These are phyloP conservation scores for Erpobdella octoculata DNA, from an alignment of 2,888 invertebrate species.

Conservation along the genomic window DNA sequence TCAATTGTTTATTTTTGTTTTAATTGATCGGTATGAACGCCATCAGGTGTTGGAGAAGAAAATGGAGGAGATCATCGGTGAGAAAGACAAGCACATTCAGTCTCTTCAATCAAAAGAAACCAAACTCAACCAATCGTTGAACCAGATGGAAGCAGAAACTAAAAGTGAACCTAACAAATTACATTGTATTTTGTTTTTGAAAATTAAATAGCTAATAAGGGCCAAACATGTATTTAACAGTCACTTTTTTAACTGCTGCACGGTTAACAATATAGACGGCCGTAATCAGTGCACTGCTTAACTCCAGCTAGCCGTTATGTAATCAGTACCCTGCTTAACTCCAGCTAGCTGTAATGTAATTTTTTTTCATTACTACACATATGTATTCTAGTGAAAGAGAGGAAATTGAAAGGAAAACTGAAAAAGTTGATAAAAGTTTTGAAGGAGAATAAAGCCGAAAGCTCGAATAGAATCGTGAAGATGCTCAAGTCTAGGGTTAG, in stretches of 20 bases:
- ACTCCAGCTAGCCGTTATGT: too few species aligned
- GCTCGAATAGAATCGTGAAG: background rate
- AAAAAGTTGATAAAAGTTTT: conserved; percentile 19
- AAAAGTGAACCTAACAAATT: background rate
- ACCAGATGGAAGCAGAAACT: background rate
- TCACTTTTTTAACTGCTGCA: too few species aligned
- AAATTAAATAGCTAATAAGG: too few species aligned
- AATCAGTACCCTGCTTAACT: too few species aligned
- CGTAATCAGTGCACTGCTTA: too few species aligned
- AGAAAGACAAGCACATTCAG: conserved; percentile 3
- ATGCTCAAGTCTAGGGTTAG: conserved; percentile 14
- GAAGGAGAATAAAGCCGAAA: background rate
- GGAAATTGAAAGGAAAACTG: conserved; percentile 23
- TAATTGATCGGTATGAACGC: background rate
- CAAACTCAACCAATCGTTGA: background rate
- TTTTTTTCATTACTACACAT: background rate
- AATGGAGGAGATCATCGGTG: background rate
- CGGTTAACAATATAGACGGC: too few species aligned
- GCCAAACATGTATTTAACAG: too few species aligned
- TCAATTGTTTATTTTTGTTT: background rate
- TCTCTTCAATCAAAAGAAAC: background rate
- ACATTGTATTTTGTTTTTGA: too few species aligned
- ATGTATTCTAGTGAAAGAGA: background rate
- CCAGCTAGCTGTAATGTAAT: too few species aligned
- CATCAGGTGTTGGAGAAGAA: conserved; percentile 4